These are phyloP conservation scores for Zophobas morio DNA, from an alignment of 1,140 invertebrate species.

Conservation along the genomic window DNA sequence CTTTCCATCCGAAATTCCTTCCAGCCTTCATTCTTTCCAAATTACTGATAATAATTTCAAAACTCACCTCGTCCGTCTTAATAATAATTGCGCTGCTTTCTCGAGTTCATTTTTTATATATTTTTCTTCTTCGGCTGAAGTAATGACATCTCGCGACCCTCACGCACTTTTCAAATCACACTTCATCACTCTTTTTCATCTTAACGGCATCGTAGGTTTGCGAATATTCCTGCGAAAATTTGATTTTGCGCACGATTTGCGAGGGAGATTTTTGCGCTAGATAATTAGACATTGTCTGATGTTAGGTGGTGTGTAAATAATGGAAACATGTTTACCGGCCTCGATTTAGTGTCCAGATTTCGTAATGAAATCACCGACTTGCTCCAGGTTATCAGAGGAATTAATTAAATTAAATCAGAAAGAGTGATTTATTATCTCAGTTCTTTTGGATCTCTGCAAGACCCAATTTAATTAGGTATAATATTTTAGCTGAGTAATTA, in stretches of 20 bases:
- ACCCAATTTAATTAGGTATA: constrained; percentile 6
- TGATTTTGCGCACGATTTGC: neutral
- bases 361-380: constrained; percentile 10
- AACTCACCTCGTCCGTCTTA: constrained; percentile 6
- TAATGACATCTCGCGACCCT: neutral
- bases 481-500: constrained; percentile 31
- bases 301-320: constrained; percentile 13
- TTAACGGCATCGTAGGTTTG: neutral
- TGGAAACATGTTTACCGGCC: constrained; percentile 24
- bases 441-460: constrained; percentile 8
- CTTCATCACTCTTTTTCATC: neutral
- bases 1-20: constrained; percentile 10
- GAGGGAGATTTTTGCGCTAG: neutral
- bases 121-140: neutral
- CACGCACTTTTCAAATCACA: neutral
- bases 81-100: constrained; percentile 4
- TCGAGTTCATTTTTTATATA: neutral
- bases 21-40: neutral
- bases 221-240: too few species aligned
- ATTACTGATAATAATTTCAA: constrained; percentile 11
- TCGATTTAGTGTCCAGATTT: neutral
- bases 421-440: constrained; percentile 26
- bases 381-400: constrained; percentile 1
- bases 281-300: constrained; percentile 10
- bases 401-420: constrained; percentile 35